Base-by-base conservation (phyloP, 1,140 invertebrate genomes). In the Gryon sp. region DNA sequence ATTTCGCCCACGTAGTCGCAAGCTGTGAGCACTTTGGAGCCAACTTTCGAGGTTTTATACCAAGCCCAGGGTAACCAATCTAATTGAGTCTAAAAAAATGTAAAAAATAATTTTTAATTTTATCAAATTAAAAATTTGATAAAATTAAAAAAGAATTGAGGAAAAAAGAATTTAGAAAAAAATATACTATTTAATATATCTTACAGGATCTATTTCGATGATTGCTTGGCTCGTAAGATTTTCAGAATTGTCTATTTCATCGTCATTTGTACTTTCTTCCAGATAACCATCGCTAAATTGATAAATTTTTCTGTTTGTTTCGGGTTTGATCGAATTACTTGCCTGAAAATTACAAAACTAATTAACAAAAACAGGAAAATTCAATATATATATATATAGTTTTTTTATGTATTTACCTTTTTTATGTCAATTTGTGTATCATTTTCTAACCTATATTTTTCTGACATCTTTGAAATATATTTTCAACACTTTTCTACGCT, bases 1-100 rank as follows among this genome's bases (percentile, higher is more conserved):
- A 91, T 91, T 86, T 97, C 96, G 2, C 96, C 96, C 20, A 95
- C 89, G 80, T 93, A 93, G 86, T 98, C 96, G 69, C 95, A 94
- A 28, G 91, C 94, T 83, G 91, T 89, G 26, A 96, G 82, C 19
- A 94, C 89, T 83, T 91, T 92, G 6, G 78, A 85, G n/a, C 94
- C 92, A 28, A 92, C 88, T 74, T 89, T 88, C 80, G 87, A 89
- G n/a, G 92, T 91, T 82, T 93, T 92, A 81, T 95, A 91, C 55
- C 90, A 91, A 14, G 94, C 87, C 93, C 94, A 96, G 7, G 94
- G 93, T 14, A 89, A 88, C 93, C 95, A 94, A 2, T 89, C 78
- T 66, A 95, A 69, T 18, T 86, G 86, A 87, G 89, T 90, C 92
- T 93, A 83, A 0, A 66, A 55, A n/a, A 19, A 14, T 18, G 38